Base-by-base conservation (phyloP, 2,797 vertebrate species). In the Scolopax rusticola region DNA sequence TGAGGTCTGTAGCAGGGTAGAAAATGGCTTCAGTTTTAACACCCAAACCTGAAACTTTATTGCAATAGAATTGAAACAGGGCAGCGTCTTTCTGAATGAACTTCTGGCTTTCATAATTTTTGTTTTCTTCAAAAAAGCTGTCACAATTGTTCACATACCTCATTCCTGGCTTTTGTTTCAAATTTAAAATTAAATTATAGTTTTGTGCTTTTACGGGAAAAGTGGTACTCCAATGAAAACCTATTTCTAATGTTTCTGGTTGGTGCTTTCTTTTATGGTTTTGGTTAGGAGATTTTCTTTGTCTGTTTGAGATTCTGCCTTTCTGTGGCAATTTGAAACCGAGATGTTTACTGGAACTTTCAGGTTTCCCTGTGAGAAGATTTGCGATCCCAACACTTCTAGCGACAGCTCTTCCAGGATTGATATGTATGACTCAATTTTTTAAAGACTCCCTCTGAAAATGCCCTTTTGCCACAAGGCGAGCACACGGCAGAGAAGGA, bases 181-280 rank as follows among this genome's bases (percentile, higher is more conserved):
- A 70, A n/a, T 61, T 76, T 61, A 70, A 67, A 71, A 71, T 33
- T 11, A 53, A 68, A 67, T 71, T 76, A 27, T 15, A 30, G 28
- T 63, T 57, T 43, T 59, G 48, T 21, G 24, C 11, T 36, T 88
- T 78, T 50, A 27, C 9, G 15, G 28, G 33, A 32, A 86, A 93
- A 67, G 43, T 27, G 14, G 40, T 40, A 36, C 4, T 59, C 21
- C 32, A 45, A 36, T 54, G 25, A 59, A 81, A 69, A 64, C 15
- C 18, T 73, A 24, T 10, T 81, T 81, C 20, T 6, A 3, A 45
- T 50, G 11, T 41, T 88, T 88, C 79, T 53, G 18, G 20, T 41
- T 3, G 0, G 14, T 45, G 11, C 6, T 65, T 78, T 74, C 32
- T 56, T 47, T 38, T 25, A 48, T 0, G 1, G 8, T 38, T 86